Evolutionary conservation across 2,888 invertebrate species (phyloP).

Genomic region (Uloborus plumipes): DNA sequence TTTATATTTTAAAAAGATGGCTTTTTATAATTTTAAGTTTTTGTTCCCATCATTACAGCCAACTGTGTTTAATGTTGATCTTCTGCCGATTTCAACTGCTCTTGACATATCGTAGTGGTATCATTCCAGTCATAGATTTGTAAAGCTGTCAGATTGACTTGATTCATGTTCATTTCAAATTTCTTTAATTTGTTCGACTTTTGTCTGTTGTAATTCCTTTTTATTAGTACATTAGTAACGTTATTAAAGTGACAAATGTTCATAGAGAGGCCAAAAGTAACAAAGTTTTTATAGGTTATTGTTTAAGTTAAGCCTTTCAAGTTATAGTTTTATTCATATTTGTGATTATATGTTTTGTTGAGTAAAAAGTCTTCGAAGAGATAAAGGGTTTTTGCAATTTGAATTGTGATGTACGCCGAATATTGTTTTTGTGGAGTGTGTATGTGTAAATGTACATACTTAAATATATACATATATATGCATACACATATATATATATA

Average conservation of each 20-base stretch:
- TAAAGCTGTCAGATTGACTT: slow-evolving; percentile 12
- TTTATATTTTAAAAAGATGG: neutral
- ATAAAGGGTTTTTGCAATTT: no score
- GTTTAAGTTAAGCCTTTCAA: no score
- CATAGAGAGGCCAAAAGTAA: no score
- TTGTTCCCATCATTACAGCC: slow-evolving; percentile 22
- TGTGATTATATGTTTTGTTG: no score
- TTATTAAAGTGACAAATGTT: no score
- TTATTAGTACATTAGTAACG: slow-evolving; percentile 1
- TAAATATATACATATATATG: slow-evolving; percentile 1
- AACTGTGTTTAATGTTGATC: slow-evolving; percentile 40
- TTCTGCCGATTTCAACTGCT: slow-evolving; percentile 44
- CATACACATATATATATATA: neutral
- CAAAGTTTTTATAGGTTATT: no score
- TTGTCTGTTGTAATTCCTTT: slow-evolving; percentile 10
- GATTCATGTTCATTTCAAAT: slow-evolving; percentile 5
- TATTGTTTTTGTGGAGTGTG: neutral
- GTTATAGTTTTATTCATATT: no score
- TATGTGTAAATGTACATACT: slow-evolving; percentile 1
- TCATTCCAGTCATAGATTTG: slow-evolving; percentile 48
- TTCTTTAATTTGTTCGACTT: slow-evolving; percentile 10
- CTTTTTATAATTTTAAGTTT: slow-evolving; percentile 19
- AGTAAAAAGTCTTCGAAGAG: no score
- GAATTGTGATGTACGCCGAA: no score
- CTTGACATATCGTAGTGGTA: slow-evolving; percentile 54